Evolutionary conservation across 2,888 invertebrate genomes (phyloP).

Genomic region (Aromia moschata): DNA sequence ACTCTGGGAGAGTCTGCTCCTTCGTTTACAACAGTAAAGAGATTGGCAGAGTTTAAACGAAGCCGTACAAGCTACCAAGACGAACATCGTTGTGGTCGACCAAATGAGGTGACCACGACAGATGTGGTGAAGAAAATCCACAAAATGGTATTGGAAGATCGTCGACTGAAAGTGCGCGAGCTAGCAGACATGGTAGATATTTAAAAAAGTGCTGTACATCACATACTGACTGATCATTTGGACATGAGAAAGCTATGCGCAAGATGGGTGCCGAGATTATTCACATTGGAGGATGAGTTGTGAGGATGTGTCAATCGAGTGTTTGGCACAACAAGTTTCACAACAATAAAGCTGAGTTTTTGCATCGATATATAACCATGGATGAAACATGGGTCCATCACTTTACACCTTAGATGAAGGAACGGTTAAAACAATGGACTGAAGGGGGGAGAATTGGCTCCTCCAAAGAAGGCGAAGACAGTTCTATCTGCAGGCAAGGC

Average conservation of each 20-base stretch:
- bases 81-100: too few relatives aligned
- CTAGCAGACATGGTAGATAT: background rate
- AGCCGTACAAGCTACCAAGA: background rate
- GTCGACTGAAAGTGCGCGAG: background rate
- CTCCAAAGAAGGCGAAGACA: conserved; percentile 41
- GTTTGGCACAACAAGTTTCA: conserved; percentile 33
- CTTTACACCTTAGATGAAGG: conserved; percentile 33
- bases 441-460: conserved; percentile 40
- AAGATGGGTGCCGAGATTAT: conserved; percentile 15
- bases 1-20: background rate
- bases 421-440: conserved; percentile 44
- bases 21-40: background rate
- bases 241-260: background rate
- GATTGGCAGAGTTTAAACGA: background rate
- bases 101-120: background rate
- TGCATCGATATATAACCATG: conserved; percentile 10
- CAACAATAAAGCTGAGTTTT: conserved; percentile 16
- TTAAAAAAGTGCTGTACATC: background rate
- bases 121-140: background rate
- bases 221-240: background rate
- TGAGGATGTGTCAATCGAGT: conserved; percentile 35
- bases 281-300: conserved; percentile 32
- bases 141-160: background rate
- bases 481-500: conserved; percentile 39
- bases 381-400: conserved; percentile 48